Evolutionary conservation across 2,797 vertebrate genomes (phyloP).

Genomic region (Sebastes vulpes): DNA sequence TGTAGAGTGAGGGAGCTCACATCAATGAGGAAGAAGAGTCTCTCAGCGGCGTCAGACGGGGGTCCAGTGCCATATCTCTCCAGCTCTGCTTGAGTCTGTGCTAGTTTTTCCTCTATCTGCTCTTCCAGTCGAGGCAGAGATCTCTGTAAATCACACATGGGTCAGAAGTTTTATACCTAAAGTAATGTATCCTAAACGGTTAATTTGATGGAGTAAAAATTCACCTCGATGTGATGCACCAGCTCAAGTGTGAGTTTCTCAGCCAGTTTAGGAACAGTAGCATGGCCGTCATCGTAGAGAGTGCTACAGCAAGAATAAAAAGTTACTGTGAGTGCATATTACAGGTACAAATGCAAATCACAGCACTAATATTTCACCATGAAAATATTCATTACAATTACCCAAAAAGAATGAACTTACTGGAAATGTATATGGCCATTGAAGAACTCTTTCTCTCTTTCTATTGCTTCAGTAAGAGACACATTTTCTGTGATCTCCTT

Average conservation of each 20-base stretch:
- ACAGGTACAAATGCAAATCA: background rate
- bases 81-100: slow-evolving; percentile 80
- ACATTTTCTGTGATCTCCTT: slow-evolving; percentile 87
- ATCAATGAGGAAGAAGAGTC: slow-evolving; percentile 74
- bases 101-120: slow-evolving; percentile 85
- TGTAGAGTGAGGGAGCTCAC: slow-evolving; percentile 50
- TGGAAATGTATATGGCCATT: slow-evolving; percentile 68
- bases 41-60: slow-evolving; percentile 66
- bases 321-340: background rate
- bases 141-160: slow-evolving; percentile 52
- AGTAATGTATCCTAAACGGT: too few relatives aligned
- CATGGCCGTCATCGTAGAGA: slow-evolving; percentile 82
- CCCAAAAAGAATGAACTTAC: slow-evolving; percentile 37
- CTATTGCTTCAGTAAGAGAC: slow-evolving; percentile 82
- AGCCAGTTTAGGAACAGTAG: slow-evolving; percentile 89
- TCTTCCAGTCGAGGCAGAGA: slow-evolving; percentile 82
- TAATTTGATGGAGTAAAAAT: background rate
- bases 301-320: slow-evolving; percentile 66
- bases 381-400: background rate
- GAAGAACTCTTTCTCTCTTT: slow-evolving; percentile 89
- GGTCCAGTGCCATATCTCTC: slow-evolving; percentile 80
- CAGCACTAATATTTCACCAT: background rate
- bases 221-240: slow-evolving; percentile 90
- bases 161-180: background rate
- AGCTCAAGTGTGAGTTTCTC: slow-evolving; percentile 90